These are phyloP conservation scores for Octonoba sinensis DNA, from an alignment of 2,888 invertebrate genomes.

Conservation along the genomic window DNA sequence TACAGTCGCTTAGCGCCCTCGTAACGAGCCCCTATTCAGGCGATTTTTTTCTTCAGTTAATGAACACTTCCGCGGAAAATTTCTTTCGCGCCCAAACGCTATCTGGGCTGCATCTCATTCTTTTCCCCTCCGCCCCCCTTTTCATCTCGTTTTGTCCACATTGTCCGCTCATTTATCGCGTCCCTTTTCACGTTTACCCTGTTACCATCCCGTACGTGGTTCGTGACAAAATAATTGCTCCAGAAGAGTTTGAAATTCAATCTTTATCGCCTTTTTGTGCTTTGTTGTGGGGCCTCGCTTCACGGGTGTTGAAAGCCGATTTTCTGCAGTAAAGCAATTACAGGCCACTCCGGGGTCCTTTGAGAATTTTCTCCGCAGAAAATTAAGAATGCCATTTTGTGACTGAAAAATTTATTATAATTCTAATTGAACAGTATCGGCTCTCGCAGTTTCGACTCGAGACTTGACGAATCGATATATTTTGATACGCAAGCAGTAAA, in stretches of 20 bases:
- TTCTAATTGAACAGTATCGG: no score
- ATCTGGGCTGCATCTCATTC: neutral
- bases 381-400: no score
- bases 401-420: no score
- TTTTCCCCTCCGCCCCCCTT: neutral
- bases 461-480: no score
- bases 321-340: no score
- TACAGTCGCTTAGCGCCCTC: constrained; percentile 34
- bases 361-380: no score
- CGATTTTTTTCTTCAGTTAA: constrained; percentile 5
- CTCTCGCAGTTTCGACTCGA: no score
- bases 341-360: no score
- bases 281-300: no score
- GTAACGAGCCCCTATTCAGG: constrained; percentile 58
- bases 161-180: constrained; percentile 34
- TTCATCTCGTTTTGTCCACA: constrained; percentile 22
- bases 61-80: constrained; percentile 13
- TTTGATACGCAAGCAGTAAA: no score
- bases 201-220: constrained; percentile 1
- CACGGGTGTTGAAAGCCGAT: no score
- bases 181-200: constrained; percentile 3
- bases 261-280: constrained; percentile 14
- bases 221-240: constrained; percentile 51
- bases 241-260: constrained; percentile 19
- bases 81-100: constrained; percentile 29